Percentiles rank a stretch among this genome's conserved stretches.
phyloP scores from a whole-genome alignment of 2,113 vertebrate species.

The Deroptyus accipitrinus region DNA sequence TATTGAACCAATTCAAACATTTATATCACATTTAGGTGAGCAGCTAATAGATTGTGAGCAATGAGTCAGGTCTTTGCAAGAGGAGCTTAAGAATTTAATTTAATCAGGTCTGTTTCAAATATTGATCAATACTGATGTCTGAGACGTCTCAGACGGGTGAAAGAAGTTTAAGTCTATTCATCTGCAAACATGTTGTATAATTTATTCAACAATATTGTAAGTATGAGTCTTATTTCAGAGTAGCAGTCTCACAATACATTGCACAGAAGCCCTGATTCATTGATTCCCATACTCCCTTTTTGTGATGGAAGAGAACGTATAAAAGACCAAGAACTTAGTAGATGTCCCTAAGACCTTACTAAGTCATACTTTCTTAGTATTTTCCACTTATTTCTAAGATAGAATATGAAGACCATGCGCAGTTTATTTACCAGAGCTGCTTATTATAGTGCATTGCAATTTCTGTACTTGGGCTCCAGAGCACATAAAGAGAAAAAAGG shows the following conservation, averaged over 20 bases:
- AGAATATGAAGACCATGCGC: not conserved
- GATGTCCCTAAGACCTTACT: not conserved
- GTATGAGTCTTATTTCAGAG: not conserved
- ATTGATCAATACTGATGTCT: not conserved
- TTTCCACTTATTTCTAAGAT: not conserved
- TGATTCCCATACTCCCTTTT: not conserved
- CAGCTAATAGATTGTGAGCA: not conserved
- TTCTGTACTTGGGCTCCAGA: constrained; percentile 77
- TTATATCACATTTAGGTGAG: not conserved
- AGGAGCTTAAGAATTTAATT: not conserved
- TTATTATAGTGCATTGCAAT: constrained; percentile 73
- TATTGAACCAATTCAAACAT: not conserved
- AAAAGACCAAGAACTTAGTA: not conserved
- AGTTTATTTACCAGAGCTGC: not conserved
- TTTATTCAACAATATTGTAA: not conserved
- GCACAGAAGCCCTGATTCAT: not conserved
- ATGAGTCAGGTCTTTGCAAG: not conserved
- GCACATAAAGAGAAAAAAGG: constrained; percentile 80
- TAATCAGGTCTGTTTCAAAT: not conserved
- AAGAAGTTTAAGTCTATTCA: not conserved
- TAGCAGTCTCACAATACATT: not conserved
- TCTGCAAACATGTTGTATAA: not conserved
- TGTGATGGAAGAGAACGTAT: not conserved
- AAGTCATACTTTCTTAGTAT: not conserved
- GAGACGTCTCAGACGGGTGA: not conserved